Evolutionary conservation across 2,888 invertebrate species (phyloP), one percentile per base, ranked within the genome.

Genomic region (Galerucella calmariensis): DNA sequence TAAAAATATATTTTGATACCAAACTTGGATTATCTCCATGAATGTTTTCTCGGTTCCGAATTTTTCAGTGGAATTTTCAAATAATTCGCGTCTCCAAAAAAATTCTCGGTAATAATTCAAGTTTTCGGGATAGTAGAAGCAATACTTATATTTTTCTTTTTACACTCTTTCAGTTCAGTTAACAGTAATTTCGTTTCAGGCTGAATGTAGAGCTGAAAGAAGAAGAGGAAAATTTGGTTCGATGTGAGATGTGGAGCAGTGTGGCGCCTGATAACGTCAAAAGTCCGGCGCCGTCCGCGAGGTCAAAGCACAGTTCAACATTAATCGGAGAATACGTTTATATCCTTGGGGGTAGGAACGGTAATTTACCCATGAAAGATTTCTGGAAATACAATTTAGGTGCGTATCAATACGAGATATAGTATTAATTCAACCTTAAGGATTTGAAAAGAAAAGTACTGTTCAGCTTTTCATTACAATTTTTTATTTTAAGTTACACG

Each of bases 251-350:
- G 91, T 91, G 91, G 91, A 90, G 89, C 85, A 88, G 90, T 79
- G 90, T 91, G 81, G 89, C 90, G 78, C 89, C 90, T 69, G 88
- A 88, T 73, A 86, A 86, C 79, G 80, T 83, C 58, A 91, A 90
- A 78, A 89, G 89, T 81, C 89, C 90, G 78, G 88, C 89, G 78
- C 94, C 94, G 68, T 91, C 92, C 63, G 90, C 92, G n/a, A 90
- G 96, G 78, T 92, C 92, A 84, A 95, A 96, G 88, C 95, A 95
- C 88, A 94, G 95, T 68, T 94, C 94, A 76, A 94, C 95, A 80
- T 88, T 94, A 79, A 90, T 93, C 79, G 93, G 92, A 63, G 93
- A 93, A n/a, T 90, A 92, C 86, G 91, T 96, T 77, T 96, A 95
- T 87, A 90, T 96, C 79, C 90, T 94, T 79, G 96, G 95, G 14